Evolutionary conservation across 2,113 vertebrate species (phyloP), one percentile per base, ranked within the genome.

Genomic region (Xiphophorus hellerii): DNA sequence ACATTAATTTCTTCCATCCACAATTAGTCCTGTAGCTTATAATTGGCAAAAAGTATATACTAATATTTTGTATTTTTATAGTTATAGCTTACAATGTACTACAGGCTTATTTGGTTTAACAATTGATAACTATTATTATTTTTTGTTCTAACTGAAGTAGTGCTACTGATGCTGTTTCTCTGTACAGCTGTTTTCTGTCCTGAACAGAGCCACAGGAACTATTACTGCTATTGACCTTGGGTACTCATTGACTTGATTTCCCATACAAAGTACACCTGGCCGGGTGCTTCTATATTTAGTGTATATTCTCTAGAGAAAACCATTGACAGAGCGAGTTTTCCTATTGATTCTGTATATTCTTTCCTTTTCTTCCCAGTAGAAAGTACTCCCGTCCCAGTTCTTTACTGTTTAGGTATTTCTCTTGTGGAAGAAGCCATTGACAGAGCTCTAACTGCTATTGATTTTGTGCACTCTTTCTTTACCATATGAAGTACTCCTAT

Each of bases 1-100:
- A 79, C 76, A 81, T 79, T 76, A 75, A 87, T 85, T 88, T 62
- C 44, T 37, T 71, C 69, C 51, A 39, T 29, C 54, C 6, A 48
- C 44, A 48, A 20, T 48, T 20, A 20, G 44, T 42, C 39, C 13
- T 42, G 39, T 42, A 42, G 4, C 3, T 42, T 42, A 14, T 15
- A 42, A 14, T 14, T 42, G 39, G 39, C 14, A 42, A 37, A 12
- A 37, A 10, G 3, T 12, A 12, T 37, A 37, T 37, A 37, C 35
- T 15, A 15, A 42, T 42, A 42, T 42, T 42, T 42, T 4, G 39
- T 15, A 42, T 42, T 42, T 42, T 42, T 42, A 42, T 42, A 42
- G 39, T 42, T 14, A 42, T 17, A 48, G 14, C 17, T 20, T 51
- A 37, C 51, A 42, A 69, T 51, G 25, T 25, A 2, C 20, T 58